These are phyloP conservation scores for Ophthalmolycus amberensis DNA, from an alignment of 2,113 vertebrate species.

Conservation along the genomic window DNA sequence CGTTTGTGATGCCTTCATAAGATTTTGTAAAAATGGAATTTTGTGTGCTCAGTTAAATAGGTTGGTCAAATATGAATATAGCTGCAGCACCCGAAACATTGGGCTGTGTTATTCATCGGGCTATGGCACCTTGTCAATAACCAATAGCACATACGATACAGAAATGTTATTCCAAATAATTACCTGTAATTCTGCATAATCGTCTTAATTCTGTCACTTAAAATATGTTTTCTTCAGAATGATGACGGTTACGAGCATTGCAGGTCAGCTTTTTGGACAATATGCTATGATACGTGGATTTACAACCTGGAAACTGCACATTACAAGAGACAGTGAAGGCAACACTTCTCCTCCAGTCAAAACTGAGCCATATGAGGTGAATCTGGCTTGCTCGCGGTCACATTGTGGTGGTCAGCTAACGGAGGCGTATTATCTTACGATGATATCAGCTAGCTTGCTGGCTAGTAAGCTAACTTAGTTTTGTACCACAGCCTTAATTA, in stretches of 20 bases:
- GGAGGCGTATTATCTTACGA: constrained; percentile 9
- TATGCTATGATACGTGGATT: neutral
- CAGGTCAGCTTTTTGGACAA: too few species aligned
- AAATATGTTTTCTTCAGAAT: neutral
- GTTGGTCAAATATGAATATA: neutral
- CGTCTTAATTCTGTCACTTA: too few species aligned
- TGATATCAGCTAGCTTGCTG: neutral
- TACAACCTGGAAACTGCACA: neutral
- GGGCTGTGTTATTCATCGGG: too few species aligned
- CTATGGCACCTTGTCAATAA: neutral
- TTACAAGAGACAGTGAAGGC: constrained; percentile 52
- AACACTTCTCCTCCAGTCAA: constrained; percentile 47
- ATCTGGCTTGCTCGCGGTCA: constrained; percentile 44
- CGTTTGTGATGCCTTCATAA: constrained; percentile 23
- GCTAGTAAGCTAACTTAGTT: constrained; percentile 20
- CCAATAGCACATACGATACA: neutral
- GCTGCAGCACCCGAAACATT: neutral
- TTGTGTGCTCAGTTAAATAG: rapidly evolving
- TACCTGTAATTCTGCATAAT: neutral
- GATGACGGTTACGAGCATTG: neutral
- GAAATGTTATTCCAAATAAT: neutral
- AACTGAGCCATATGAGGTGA: constrained; percentile 78
- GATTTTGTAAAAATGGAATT: neutral
- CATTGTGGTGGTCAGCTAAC: constrained; percentile 42
- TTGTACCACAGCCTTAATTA: neutral